These are phyloP conservation scores for Naja naja DNA, from an alignment of 2,113 vertebrate genomes.

Conservation along the genomic window DNA sequence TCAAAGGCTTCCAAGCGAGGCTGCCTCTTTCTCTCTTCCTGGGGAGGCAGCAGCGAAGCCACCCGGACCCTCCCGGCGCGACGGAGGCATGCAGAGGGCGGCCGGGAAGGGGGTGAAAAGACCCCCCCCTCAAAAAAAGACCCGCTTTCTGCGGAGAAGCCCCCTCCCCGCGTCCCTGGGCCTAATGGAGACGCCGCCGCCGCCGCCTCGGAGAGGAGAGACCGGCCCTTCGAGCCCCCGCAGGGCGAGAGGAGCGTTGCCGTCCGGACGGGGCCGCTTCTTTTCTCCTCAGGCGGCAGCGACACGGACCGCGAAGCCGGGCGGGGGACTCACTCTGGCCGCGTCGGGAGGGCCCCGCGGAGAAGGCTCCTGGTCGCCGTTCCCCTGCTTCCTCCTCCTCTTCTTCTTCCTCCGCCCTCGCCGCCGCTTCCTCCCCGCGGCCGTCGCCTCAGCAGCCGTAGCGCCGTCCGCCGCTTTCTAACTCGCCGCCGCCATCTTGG, in stretches of 20 bases:
- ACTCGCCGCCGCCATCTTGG: slow-evolving; percentile 92
- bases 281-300: not conserved
- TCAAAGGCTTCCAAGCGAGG: not conserved
- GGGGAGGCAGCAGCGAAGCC: not conserved
- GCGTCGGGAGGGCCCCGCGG: not conserved
- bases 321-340: slow-evolving; percentile 49
- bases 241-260: not conserved
- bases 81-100: too few species aligned
- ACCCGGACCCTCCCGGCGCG: not conserved
- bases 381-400: not conserved
- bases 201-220: not conserved
- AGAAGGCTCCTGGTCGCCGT: not conserved
- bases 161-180: not conserved
- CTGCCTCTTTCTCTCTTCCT: not conserved
- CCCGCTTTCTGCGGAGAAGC: not conserved
- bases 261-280: too few species aligned
- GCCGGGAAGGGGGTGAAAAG: not conserved
- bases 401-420: not conserved
- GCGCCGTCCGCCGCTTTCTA: slow-evolving; percentile 75
- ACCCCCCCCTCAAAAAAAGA: too few species aligned
- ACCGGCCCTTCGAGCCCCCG: not conserved
- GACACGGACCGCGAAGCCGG: not conserved
- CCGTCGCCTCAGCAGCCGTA: slow-evolving; percentile 27
- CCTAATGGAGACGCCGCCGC: not conserved
- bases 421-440: not conserved